A percentile compares a stretch with the other conserved stretches of the same genome.
phyloP scores from a whole-genome alignment of 1,140 invertebrate genomes.

The Portunus trituberculatus region DNA sequence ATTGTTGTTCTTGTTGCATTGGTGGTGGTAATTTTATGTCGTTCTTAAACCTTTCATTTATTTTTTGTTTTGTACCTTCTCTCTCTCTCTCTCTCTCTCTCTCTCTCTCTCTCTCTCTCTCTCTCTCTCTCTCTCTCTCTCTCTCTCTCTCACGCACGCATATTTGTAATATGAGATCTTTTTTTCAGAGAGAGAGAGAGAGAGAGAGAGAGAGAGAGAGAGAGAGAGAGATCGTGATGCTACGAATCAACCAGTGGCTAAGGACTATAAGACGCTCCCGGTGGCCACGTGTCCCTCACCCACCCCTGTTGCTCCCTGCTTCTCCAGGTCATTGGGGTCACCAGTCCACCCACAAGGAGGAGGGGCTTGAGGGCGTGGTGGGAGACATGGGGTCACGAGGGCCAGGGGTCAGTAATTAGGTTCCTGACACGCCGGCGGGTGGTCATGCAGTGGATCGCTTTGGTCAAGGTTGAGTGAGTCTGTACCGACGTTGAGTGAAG shows the following conservation, averaged over 20 bases:
- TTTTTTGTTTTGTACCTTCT: not conserved
- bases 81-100: conserved; percentile 20
- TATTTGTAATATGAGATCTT: not conserved
- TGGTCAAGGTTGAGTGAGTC: conserved; percentile 10
- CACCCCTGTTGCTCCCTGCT: not conserved
- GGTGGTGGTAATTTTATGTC: too few species aligned
- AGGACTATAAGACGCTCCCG: not conserved
- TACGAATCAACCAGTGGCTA: not conserved
- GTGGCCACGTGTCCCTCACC: not conserved
- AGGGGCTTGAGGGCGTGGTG: not conserved
- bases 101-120: conserved; percentile 18
- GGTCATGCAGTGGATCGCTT: not conserved
- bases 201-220: too few species aligned
- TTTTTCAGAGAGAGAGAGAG: not conserved
- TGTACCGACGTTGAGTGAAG: not conserved
- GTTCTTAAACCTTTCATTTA: too few species aligned
- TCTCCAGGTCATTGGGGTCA: not conserved
- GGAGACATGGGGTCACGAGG: not conserved
- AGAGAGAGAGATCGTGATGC: not conserved
- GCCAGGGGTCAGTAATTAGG: not conserved
- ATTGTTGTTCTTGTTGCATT: too few species aligned
- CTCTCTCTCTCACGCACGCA: too few species aligned
- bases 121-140: not conserved
- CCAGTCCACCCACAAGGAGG: not conserved
- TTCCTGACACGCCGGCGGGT: not conserved